These are phyloP conservation scores for Sorex araneus DNA, from an alignment of 2,113 vertebrate species.

Conservation along the genomic window DNA sequence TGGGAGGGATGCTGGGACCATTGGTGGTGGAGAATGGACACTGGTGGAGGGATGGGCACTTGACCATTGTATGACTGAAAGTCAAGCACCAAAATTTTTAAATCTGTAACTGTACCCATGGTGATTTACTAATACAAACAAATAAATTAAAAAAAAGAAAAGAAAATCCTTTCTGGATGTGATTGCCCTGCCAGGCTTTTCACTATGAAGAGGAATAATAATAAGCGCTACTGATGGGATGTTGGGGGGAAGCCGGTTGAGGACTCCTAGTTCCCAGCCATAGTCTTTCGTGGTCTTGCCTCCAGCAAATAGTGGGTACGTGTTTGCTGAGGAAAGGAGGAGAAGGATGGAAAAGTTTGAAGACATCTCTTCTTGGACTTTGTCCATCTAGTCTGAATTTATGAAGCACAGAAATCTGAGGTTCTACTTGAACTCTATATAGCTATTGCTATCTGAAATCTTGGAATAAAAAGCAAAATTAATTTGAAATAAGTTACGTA, in stretches of 20 bases:
- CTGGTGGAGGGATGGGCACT: no score
- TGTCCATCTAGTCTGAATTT: slow-evolving; percentile 73
- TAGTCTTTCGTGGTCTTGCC: no score
- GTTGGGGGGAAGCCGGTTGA: slow-evolving; percentile 63
- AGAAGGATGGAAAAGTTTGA: slow-evolving; percentile 68
- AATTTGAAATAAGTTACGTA: slow-evolving; percentile 78
- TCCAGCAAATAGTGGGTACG: slow-evolving; percentile 39
- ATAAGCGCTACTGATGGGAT: slow-evolving; percentile 46
- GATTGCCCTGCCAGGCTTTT: not conserved
- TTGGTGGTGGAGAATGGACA: no score
- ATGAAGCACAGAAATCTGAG: slow-evolving; percentile 78
- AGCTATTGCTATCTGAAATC: slow-evolving; percentile 76
- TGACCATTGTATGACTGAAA: no score
- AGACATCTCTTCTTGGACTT: slow-evolving; percentile 81
- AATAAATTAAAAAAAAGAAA: no score
- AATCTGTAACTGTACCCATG: no score
- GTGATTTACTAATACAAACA: no score
- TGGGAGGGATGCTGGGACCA: no score
- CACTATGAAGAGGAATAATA: not conserved
- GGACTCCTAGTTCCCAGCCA: not conserved
- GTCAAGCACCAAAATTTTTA: no score
- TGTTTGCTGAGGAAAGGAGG: slow-evolving; percentile 68
- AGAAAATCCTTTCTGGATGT: not conserved
- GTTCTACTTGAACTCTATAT: slow-evolving; percentile 76
- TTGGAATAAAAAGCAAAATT: slow-evolving; percentile 77